Conservation (phyloP, 2,797 vertebrate genomes). For the Oreortyx pictus region DNA sequence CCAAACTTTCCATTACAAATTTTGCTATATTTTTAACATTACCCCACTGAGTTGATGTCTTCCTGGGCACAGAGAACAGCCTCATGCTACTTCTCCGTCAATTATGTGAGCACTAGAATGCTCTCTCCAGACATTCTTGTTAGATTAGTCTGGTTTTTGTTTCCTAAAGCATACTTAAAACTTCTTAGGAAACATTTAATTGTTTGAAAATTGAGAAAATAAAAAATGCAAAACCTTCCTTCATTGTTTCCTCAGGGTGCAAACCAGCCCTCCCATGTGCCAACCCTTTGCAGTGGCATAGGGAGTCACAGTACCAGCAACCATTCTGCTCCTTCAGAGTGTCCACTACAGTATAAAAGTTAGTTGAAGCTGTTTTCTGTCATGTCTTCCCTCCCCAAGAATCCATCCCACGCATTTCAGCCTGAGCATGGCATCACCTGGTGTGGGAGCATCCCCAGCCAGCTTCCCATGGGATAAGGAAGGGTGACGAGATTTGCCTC, state of each 20-base stretch:
- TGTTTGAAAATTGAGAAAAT: not conserved
- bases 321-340: not conserved
- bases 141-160: not conserved
- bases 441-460: not conserved
- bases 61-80: not conserved
- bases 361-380: not conserved
- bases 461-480: not conserved
- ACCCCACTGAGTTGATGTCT: accelerated
- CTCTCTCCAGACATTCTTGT: not conserved
- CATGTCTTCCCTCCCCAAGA: not conserved
- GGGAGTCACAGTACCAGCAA: not conserved
- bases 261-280: not conserved
- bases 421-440: accelerated
- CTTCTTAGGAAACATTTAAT: not conserved
- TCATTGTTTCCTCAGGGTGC: not conserved
- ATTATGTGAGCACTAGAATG: not conserved
- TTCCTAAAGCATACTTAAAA: not conserved
- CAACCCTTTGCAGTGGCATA: not conserved
- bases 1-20: not conserved
- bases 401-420: not conserved
- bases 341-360: not conserved
- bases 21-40: not conserved
- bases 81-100: not conserved
- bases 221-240: not conserved
- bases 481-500: not conserved